Evolutionary conservation across 1,140 invertebrate genomes (phyloP).

Genomic region (Himalopsyche phryganea): DNA sequence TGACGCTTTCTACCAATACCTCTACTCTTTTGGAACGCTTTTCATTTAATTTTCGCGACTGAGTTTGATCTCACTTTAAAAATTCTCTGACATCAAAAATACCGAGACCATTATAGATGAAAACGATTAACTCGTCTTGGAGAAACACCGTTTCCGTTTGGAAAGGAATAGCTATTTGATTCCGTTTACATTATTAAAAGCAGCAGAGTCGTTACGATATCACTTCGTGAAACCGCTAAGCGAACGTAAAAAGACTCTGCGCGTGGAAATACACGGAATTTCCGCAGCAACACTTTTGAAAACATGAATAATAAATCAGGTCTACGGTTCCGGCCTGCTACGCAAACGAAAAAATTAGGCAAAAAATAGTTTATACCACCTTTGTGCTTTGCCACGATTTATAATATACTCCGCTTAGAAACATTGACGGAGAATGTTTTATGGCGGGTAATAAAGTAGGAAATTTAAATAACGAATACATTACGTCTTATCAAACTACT

Average conservation of each 20-base stretch:
- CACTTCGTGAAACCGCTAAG: neutral
- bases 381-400: neutral
- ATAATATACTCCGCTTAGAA: neutral
- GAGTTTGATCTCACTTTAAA: no score
- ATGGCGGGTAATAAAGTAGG: neutral
- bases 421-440: constrained; percentile 1
- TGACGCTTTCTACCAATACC: no score
- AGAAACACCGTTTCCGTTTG: no score
- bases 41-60: no score
- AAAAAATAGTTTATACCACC: neutral
- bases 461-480: neutral
- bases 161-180: no score
- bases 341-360: constrained; percentile 3
- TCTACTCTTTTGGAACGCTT: no score
- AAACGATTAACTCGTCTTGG: no score
- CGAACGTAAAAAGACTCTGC: neutral
- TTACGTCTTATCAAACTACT: neutral
- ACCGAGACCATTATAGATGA: no score
- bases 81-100: no score
- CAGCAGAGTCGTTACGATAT: no score
- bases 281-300: constrained; percentile 13
- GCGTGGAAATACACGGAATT: constrained; percentile 5
- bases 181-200: no score
- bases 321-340: constrained; percentile 4
- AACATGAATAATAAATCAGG: constrained; percentile 23